Evolutionary conservation across 2,113 vertebrate genomes (phyloP), one percentile per base, ranked within the genome.

Genomic region (Phrynosoma platyrhinos): DNA sequence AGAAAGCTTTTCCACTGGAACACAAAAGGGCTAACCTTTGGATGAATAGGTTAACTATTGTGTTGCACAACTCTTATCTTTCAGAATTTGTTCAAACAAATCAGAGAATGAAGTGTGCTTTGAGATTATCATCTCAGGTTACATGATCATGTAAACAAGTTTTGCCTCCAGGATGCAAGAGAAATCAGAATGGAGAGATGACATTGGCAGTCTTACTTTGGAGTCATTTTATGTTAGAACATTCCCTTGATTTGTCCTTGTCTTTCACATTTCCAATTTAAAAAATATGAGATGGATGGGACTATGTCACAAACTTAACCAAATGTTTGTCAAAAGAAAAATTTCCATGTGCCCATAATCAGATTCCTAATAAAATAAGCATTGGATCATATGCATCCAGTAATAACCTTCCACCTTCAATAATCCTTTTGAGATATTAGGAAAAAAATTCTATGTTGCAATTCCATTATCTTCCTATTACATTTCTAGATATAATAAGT

Each of bases 321-420:
- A 80, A 80, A 9, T 27, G 2, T 40, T 66, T 71, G 84, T 81
- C 87, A 79, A 30, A 62, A 47, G 47, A 47, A 47, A 76, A 42
- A 2, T 71, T 20, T 79, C 75, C 58, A 36, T 76, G 58, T n/a
- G 13, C 30, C 52, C 47, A 18, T 52, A 82, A 64, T 82, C 25
- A 74, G 69, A 75, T 66, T 32, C 62, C 71, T 88, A 53, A 81
- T 58, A 55, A 74, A 87, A 81, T n/a, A 81, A 80, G 32, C 53
- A 74, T 20, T n/a, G 79, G 52, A 80, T 58, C 23, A 13, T 40
- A 72, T 16, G 5, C 40, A 76, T 66, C n/a, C 5, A 47, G 52
- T 55, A 88, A 77, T 77, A 82, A 77, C 10, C 53, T 82, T 75
- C 58, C 30, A 74, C 27, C 84, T 58, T 66, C 30, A 62, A 64